Conservation (phyloP, 2,113 vertebrate genomes). For the Scophthalmus maximus region DNA sequence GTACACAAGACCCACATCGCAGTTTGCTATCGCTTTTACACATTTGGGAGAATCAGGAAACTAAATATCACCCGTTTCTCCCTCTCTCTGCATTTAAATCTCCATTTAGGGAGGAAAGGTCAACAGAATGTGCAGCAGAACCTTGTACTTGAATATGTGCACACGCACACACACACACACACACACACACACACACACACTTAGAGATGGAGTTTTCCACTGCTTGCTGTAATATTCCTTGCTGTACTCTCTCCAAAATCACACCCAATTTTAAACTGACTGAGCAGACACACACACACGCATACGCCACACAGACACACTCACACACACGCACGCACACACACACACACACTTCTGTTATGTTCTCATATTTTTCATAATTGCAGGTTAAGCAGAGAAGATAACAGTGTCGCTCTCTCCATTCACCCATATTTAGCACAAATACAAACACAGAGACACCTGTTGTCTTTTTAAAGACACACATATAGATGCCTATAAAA, state of each 20-base stretch:
- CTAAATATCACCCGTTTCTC: slow-evolving; percentile 34
- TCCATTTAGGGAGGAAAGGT: slow-evolving; percentile 42
- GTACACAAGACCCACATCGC: background rate
- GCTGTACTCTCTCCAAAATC: slow-evolving; percentile 56
- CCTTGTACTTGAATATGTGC: slow-evolving; percentile 13
- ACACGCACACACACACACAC: slow-evolving; percentile 40
- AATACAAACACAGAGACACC: slow-evolving; percentile 20
- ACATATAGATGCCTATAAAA: slow-evolving; percentile 8
- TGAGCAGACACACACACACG: slow-evolving; percentile 42
- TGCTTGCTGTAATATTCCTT: slow-evolving; percentile 75
- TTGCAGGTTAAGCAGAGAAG: background rate
- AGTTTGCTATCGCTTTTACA: slow-evolving; percentile 12
- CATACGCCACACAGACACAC: slow-evolving; percentile 2
- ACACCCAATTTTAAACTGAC: slow-evolving; percentile 42
- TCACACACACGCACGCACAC: slow-evolving; percentile 27
- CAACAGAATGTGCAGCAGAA: slow-evolving; percentile 37
- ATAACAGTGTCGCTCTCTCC: slow-evolving; percentile 14
- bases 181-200: slow-evolving; percentile 35
- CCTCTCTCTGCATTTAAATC: slow-evolving; percentile 24
- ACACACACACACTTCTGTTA: slow-evolving; percentile 15
- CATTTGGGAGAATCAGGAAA: slow-evolving; percentile 22
- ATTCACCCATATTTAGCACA: slow-evolving; percentile 13
- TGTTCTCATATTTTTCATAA: background rate
- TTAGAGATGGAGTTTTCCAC: slow-evolving; percentile 74
- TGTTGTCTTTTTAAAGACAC: slow-evolving; percentile 22